These are phyloP conservation scores for Poicephalus meyeri DNA, from an alignment of 2,113 vertebrate species.

Conservation along the genomic window DNA sequence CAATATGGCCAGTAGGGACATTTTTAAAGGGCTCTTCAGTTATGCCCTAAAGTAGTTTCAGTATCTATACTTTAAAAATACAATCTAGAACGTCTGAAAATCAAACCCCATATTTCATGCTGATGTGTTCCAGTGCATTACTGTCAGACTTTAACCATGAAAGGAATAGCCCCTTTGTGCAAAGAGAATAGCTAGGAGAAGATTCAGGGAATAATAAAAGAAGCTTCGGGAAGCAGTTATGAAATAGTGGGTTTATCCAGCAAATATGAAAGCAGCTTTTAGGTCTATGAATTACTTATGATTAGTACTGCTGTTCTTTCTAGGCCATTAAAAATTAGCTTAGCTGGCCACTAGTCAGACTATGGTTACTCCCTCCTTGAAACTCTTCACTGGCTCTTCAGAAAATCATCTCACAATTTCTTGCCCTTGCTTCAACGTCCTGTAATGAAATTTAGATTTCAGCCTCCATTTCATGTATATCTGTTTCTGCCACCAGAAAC, in stretches of 20 bases:
- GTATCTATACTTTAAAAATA: conserved; percentile 53
- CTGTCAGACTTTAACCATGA: conserved; percentile 32
- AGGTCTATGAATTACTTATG: neutral
- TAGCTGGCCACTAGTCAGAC: neutral
- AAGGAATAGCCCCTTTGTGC: conserved; percentile 16
- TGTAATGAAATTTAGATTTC: neutral
- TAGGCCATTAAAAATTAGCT: conserved; percentile 3
- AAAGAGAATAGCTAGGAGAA: neutral
- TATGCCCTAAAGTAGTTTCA: conserved; percentile 52
- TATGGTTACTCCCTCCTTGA: neutral
- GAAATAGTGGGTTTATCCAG: neutral
- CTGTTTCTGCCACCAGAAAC: neutral
- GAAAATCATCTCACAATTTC: neutral
- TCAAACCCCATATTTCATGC: conserved; percentile 31
- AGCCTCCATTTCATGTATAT: neutral
- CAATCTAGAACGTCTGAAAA: conserved; percentile 60
- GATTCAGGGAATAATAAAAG: conserved; percentile 32
- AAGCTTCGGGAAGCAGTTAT: neutral
- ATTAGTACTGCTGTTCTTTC: neutral
- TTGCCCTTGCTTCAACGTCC: neutral
- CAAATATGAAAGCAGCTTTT: neutral
- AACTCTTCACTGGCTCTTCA: neutral
- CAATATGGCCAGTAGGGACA: neutral
- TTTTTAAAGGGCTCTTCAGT: conserved; percentile 40
- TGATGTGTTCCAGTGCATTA: conserved; percentile 37